A percentile compares a stretch with the other conserved stretches of the same genome.
Conservation (phyloP, 2,113 vertebrate genomes). For the Nannobrachium achirus region DNA sequence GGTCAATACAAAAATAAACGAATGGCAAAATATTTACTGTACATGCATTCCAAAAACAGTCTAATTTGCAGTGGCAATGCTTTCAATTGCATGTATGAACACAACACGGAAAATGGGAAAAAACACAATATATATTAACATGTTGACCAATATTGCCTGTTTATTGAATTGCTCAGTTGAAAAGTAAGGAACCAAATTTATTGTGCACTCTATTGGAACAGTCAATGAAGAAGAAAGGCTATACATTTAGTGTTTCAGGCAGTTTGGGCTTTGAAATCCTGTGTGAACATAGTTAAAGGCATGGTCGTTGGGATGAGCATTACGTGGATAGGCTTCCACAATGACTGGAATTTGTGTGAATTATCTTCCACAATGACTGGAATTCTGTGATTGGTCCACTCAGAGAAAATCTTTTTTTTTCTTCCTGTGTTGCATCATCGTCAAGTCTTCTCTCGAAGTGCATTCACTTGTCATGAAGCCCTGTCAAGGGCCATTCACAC, state of each 20-base stretch:
- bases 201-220: too few species aligned
- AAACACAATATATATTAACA: not conserved
- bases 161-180: not conserved
- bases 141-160: not conserved
- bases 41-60: not conserved
- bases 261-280: slow-evolving; percentile 6
- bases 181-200: not conserved
- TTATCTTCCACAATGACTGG: too few species aligned
- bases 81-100: not conserved
- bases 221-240: too few species aligned
- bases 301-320: not conserved
- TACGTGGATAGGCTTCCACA: too few species aligned
- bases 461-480: not conserved
- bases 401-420: not conserved
- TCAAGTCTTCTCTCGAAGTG: slow-evolving; percentile 12
- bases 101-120: not conserved
- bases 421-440: not conserved
- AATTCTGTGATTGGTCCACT: not conserved
- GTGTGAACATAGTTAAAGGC: slow-evolving; percentile 2
- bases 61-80: not conserved
- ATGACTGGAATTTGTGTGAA: too few species aligned
- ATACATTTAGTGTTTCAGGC: not conserved
- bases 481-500: not conserved
- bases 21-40: not conserved
- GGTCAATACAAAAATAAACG: not conserved